Percentiles rank a stretch among this genome's conserved stretches.
Evolutionary conservation across 2,888 invertebrate species (phyloP).

Genomic region (Agrilus cyanescens): DNA sequence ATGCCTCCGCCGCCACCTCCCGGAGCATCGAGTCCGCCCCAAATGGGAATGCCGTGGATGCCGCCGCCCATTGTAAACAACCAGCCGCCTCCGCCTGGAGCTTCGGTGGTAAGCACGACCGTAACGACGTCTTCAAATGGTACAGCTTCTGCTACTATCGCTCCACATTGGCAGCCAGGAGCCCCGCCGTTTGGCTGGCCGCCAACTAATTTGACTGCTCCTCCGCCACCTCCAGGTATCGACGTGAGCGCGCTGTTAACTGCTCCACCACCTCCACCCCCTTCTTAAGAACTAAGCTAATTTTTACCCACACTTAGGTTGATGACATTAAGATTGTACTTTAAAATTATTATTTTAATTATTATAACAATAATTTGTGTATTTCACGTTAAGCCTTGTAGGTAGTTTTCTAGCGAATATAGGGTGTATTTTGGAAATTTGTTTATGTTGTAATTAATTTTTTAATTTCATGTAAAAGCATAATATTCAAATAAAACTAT

Average conservation of each 20-base stretch:
- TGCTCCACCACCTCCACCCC: conserved; percentile 60
- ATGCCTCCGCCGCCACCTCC: conserved; percentile 42
- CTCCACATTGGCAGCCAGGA: conserved; percentile 24
- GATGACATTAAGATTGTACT: background rate
- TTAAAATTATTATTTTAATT: too few species aligned
- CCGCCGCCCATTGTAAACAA: conserved; percentile 28
- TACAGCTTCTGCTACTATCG: conserved; percentile 15
- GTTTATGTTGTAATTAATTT: too few species aligned
- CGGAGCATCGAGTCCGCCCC: conserved; percentile 38
- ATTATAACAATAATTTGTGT: too few species aligned
- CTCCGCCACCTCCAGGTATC: conserved; percentile 40
- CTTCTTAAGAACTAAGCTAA: conserved; percentile 20
- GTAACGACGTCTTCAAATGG: conserved; percentile 15
- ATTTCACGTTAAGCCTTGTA: too few species aligned
- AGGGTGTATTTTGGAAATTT: too few species aligned
- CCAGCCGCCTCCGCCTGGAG: conserved; percentile 40
- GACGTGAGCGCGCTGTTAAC: conserved; percentile 45
- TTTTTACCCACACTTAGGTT: background rate
- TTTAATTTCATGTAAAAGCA: too few species aligned
- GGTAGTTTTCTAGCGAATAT: too few species aligned
- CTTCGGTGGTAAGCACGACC: conserved; percentile 14
- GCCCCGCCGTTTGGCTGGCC: conserved; percentile 37
- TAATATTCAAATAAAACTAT: too few species aligned
- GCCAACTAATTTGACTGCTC: conserved; percentile 34
- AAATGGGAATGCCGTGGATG: conserved; percentile 43